A percentile compares a stretch with the other conserved stretches of the same genome.
Evolutionary conservation across 2,888 invertebrate species (phyloP).

Genomic region (Strigamia crassipes): DNA sequence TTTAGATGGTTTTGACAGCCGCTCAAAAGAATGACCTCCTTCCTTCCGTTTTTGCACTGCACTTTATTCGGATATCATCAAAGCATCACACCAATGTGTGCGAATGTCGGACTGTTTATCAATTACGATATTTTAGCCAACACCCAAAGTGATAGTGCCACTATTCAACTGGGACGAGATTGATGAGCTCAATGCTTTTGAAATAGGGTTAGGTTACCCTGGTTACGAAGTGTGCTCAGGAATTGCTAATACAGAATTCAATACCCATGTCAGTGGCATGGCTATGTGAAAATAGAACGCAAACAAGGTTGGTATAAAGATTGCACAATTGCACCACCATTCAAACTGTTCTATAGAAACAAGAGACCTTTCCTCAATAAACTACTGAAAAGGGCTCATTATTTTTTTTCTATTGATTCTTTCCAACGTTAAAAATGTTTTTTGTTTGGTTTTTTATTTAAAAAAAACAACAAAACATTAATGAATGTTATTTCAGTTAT

Average conservation of each 20-base stretch:
- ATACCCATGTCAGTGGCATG: constrained; percentile 40
- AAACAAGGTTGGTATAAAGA: constrained; percentile 1
- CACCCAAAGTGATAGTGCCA: neutral
- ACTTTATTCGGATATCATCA: neutral
- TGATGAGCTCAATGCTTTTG: constrained; percentile 14
- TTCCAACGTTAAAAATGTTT: neutral
- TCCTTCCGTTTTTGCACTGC: neutral
- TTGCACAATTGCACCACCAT: neutral
- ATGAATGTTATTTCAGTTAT: constrained; percentile 20
- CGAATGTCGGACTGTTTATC: neutral
- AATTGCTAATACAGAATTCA: constrained; percentile 37
- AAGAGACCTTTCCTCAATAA: neutral
- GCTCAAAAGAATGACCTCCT: neutral
- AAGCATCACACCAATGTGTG: neutral
- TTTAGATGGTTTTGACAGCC: no score
- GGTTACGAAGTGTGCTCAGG: constrained; percentile 27
- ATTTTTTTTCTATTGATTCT: neutral
- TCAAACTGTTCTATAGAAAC: neutral
- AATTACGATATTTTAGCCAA: neutral
- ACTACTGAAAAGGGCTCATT: neutral
- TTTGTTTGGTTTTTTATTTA: neutral
- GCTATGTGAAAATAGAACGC: constrained; percentile 16
- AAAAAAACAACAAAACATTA: neutral
- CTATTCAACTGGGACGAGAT: constrained; percentile 25
- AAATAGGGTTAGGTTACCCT: constrained; percentile 8